Percentiles rank a stretch among this genome's conserved stretches.
Conservation (phyloP, 2,888 invertebrate genomes). For the Tetragnatha montana region DNA sequence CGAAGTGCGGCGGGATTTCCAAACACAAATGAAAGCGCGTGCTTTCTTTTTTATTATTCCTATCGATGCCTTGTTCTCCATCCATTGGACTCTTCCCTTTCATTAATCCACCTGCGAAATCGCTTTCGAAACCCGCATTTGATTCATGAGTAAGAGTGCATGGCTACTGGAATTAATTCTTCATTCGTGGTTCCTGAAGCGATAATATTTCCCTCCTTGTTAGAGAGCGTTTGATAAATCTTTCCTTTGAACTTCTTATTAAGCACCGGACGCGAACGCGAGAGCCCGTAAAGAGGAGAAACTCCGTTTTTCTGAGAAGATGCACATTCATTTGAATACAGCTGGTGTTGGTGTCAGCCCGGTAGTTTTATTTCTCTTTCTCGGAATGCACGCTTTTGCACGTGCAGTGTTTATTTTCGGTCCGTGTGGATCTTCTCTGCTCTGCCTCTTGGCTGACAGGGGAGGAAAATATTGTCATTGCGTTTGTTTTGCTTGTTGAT, state of each 20-base stretch:
- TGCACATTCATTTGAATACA: slow-evolving; percentile 35
- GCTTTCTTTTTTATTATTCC: too few species aligned
- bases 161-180: slow-evolving; percentile 32
- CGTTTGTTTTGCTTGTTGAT: too few species aligned
- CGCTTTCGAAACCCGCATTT: slow-evolving; percentile 8
- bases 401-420: neutral
- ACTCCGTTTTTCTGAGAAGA: slow-evolving; percentile 31
- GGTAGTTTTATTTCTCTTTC: slow-evolving; percentile 8
- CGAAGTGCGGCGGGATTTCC: too few species aligned
- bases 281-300: neutral
- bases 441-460: too few species aligned
- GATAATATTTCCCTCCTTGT: neutral
- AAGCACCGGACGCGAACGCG: slow-evolving; percentile 32
- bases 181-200: slow-evolving; percentile 30
- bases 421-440: too few species aligned
- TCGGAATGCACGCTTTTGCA: neutral
- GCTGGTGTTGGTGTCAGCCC: slow-evolving; percentile 7
- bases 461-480: neutral
- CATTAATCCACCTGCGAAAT: neutral
- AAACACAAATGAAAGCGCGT: too few species aligned
- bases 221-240: slow-evolving; percentile 21
- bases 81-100: neutral
- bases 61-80: too few species aligned
- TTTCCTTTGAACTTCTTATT: slow-evolving; percentile 18
- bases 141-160: slow-evolving; percentile 30